Evolutionary conservation across 2,888 invertebrate species (phyloP).

Genomic region (Pseudococcus jackbeardsleyi): DNA sequence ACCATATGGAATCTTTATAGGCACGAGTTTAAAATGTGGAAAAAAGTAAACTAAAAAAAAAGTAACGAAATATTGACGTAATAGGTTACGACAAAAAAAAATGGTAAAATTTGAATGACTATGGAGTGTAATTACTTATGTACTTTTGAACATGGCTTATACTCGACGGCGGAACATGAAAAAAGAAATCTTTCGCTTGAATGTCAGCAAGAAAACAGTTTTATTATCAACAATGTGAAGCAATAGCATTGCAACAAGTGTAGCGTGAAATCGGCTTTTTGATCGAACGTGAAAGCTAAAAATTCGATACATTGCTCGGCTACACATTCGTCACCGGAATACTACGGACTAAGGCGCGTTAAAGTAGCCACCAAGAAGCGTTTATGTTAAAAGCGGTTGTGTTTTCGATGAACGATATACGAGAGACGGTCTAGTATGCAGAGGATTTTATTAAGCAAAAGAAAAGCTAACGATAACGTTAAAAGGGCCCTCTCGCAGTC

Average conservation of each 20-base stretch:
- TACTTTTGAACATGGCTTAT: neutral
- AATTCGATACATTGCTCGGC: slow-evolving; percentile 39
- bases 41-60: neutral
- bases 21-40: neutral
- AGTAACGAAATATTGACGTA: neutral
- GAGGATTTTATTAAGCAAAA: slow-evolving; percentile 34
- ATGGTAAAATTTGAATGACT: slow-evolving; percentile 4
- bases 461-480: slow-evolving; percentile 49
- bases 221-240: slow-evolving; percentile 45
- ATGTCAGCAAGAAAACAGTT: slow-evolving; percentile 18
- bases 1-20: neutral
- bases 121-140: slow-evolving; percentile 19
- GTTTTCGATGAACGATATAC: slow-evolving; percentile 34
- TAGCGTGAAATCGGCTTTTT: slow-evolving; percentile 49
- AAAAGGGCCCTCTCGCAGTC: slow-evolving; percentile 37
- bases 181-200: slow-evolving; percentile 35
- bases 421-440: neutral
- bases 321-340: slow-evolving; percentile 37
- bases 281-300: slow-evolving; percentile 52
- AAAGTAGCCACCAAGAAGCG: slow-evolving; percentile 19
- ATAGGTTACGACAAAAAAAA: neutral
- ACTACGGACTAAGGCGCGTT: neutral
- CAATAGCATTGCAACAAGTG: slow-evolving; percentile 45
- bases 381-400: slow-evolving; percentile 29
- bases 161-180: neutral